Evolutionary conservation across 2,113 vertebrate species (phyloP).

Genomic region (Epinephelus cyanopodus): DNA sequence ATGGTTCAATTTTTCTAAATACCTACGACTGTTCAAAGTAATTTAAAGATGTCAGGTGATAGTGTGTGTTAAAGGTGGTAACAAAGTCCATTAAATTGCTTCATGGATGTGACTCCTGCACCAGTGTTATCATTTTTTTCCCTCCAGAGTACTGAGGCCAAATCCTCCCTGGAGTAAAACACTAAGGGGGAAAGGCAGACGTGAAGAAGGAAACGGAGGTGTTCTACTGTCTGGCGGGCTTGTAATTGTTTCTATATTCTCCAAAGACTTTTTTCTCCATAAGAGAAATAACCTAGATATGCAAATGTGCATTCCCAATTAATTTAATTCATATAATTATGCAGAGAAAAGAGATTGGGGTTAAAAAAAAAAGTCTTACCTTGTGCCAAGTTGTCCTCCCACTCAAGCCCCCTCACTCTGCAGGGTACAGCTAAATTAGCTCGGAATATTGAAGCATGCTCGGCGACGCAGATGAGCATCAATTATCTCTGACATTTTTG

Average conservation of each 20-base stretch:
- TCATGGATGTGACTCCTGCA: slow-evolving; percentile 54
- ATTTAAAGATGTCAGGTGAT: slow-evolving; percentile 64
- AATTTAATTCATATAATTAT: slow-evolving; percentile 82
- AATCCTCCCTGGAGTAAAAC: slow-evolving; percentile 58
- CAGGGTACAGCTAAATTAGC: slow-evolving; percentile 73
- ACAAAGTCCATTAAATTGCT: slow-evolving; percentile 68
- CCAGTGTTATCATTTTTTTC: slow-evolving; percentile 54
- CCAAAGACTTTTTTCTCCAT: slow-evolving; percentile 67
- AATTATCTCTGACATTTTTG: slow-evolving; percentile 71
- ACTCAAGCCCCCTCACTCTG: slow-evolving; percentile 44
- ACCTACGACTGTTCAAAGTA: slow-evolving; percentile 43
- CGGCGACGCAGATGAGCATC: slow-evolving; percentile 63
- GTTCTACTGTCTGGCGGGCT: slow-evolving; percentile 67
- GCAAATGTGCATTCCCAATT: slow-evolving; percentile 78
- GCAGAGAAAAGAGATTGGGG: slow-evolving; percentile 67
- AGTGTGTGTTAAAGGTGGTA: slow-evolving; percentile 8
- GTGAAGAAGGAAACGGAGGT: slow-evolving; percentile 44
- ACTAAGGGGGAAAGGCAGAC: slow-evolving; percentile 31
- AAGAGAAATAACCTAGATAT: slow-evolving; percentile 79
- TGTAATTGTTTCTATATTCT: slow-evolving; percentile 81
- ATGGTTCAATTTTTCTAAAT: slow-evolving; percentile 38
- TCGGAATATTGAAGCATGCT: slow-evolving; percentile 61
- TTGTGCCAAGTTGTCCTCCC: slow-evolving; percentile 63
- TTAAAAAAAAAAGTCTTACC: slow-evolving; percentile 57
- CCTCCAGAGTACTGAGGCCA: slow-evolving; percentile 50